Base-by-base conservation (phyloP, 2,113 vertebrate genomes). In the Bucco capensis region DNA sequence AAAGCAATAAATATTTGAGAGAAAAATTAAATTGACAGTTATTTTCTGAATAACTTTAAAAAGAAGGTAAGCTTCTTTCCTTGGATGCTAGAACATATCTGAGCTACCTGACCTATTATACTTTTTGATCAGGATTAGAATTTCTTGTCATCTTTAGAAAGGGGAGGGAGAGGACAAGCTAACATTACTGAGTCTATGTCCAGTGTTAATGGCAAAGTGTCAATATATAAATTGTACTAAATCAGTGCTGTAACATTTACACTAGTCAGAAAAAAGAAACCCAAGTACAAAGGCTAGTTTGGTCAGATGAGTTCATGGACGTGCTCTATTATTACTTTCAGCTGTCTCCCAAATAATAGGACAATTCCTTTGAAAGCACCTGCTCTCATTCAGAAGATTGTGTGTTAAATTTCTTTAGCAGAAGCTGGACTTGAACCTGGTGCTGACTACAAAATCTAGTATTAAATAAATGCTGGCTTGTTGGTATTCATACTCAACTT, bases 401-500 rank as follows among this genome's bases (percentile, higher is more conserved):
- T 67, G 60, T 94, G 81, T 96, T 96, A 51, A 90, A 79, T 67
- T 91, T 44, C 58, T 78, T 57, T 71, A 91, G 56, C 31, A 95
- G 93, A 93, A 96, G 66, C 64, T 95, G 85, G 90, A 54, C 83
- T 96, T 14, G 2, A 89, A 92, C 77, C 31, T 82, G 90, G 47
- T 86, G 64, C 92, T 96, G 94, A 95, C 49, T 96, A 37, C 54
- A 93, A 74, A 94, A 81, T 83, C 61, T 61, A 86, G 65, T 91
- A 61, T 78, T 92, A 78, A 91, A 88, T 83, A 96, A 96, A 96
- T 66, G 53, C 60, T 88, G 49, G 14, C 64, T 89, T 67, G 61
- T 86, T 92, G 64, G 86, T 88, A 96, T 80, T 31, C 80, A 47
- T 75, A 53, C 58, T 95, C 93, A 96, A 93, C 91, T 96, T 96